These are phyloP conservation scores for Pseudomyrmex flavicornis DNA, from an alignment of 1,140 invertebrate genomes.

Conservation along the genomic window DNA sequence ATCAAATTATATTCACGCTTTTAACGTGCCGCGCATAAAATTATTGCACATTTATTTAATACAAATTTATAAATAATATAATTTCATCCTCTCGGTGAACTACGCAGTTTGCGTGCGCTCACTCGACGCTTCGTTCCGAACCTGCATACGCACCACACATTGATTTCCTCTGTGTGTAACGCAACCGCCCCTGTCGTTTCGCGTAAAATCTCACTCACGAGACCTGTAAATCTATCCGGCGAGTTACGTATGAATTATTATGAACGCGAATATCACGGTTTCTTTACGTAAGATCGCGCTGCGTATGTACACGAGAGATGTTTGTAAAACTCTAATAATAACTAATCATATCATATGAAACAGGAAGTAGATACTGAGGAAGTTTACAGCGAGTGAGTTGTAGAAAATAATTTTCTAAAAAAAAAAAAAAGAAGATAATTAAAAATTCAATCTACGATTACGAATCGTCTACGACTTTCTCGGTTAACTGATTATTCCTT, in stretches of 20 bases:
- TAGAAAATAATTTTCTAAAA: neutral
- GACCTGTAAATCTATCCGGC: slow-evolving; percentile 18
- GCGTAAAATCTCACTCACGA: neutral
- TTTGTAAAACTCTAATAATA: neutral
- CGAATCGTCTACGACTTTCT: neutral
- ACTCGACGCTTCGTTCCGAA: neutral
- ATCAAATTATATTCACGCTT: neutral
- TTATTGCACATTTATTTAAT: neutral
- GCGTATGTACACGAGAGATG: neutral
- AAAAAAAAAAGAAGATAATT: neutral
- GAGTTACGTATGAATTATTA: slow-evolving; percentile 32
- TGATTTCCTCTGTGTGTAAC: neutral
- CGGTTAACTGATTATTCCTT: slow-evolving; percentile 23
- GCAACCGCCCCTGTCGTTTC: neutral
- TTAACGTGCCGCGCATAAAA: neutral
- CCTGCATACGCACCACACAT: neutral
- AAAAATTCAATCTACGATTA: neutral
- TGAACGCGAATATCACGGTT: slow-evolving; percentile 10
- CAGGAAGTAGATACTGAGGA: neutral
- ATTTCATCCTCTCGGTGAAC: neutral
- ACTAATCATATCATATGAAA: neutral
- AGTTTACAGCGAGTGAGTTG: neutral
- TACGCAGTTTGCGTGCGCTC: neutral
- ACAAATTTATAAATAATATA: neutral
- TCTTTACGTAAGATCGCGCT: slow-evolving; percentile 1